Percentiles rank a stretch among this genome's conserved stretches.
phyloP scores from a whole-genome alignment of 2,888 invertebrate genomes.

The Junonia oenone region DNA sequence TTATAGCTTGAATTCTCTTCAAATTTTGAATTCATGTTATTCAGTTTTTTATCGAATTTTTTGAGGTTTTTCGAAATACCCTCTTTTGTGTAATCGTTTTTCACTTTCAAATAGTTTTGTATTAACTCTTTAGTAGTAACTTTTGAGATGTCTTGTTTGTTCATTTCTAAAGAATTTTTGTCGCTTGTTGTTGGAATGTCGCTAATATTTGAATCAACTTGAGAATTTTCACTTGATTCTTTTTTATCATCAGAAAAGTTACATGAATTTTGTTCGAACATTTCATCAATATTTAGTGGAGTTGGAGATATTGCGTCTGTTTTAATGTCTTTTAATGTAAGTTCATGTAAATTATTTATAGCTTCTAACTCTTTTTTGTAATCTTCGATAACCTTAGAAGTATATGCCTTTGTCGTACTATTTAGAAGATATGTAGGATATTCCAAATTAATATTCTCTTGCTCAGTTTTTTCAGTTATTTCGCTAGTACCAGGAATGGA shows the following conservation, averaged over 20 bases:
- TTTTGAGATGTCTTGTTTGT: constrained; percentile 51
- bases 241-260: constrained; percentile 40
- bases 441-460: constrained; percentile 44
- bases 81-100: constrained; percentile 51
- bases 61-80: constrained; percentile 41
- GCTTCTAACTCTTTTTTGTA: constrained; percentile 73
- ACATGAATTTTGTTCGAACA: constrained; percentile 58
- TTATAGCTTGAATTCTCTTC: constrained; percentile 42
- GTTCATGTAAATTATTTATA: constrained; percentile 67
- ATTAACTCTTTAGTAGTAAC: constrained; percentile 68
- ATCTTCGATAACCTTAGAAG: constrained; percentile 75
- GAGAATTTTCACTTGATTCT: constrained; percentile 38
- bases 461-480: constrained; percentile 34
- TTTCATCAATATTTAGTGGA: constrained; percentile 63
- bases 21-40: constrained; percentile 39
- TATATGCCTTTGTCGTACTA: constrained; percentile 70
- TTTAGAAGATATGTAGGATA: constrained; percentile 69
- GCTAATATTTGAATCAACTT: constrained; percentile 33
- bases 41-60: constrained; percentile 51
- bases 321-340: constrained; percentile 72
- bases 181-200: constrained; percentile 32
- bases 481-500: constrained; percentile 40
- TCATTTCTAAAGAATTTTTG: constrained; percentile 42
- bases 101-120: constrained; percentile 69
- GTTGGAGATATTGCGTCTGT: constrained; percentile 65